Base-by-base conservation (phyloP, 1,140 invertebrate genomes). In the Probaryconus sp. region DNA sequence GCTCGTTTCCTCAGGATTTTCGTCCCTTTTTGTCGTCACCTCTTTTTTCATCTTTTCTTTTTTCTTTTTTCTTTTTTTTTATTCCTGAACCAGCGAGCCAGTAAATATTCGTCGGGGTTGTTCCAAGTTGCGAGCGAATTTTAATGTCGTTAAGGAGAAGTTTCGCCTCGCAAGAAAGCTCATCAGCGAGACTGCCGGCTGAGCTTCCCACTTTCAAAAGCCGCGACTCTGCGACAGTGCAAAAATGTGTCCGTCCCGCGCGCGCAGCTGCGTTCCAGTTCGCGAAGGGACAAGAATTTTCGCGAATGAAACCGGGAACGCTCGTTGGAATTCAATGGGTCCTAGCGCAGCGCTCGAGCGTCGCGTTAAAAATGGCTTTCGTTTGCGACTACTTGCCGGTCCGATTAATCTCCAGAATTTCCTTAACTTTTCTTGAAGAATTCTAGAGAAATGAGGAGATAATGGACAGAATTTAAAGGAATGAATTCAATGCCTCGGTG, bases 111-210 rank as follows among this genome's bases (percentile, higher is more conserved):
- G 55, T 63, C 63, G 55, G 31, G 45, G 21, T 51, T 51, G 48
- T 50, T 69, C 74, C 14, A 56, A 76, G 77, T 77, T 76, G 55
- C 40, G 60, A 75, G 51, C 33, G 70, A 78, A 79, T 80, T 80
- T 81, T 76, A 79, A 78, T 79, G 75, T 76, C 50, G 70, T 75
- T 61, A 77, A 70, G 67, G 43, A 55, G 75, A 80, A 81, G 71
- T 72, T 81, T 79, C 31, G 18, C 10, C 30, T 40, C 11, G 58
- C 76, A 80, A 82, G 68, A 80, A 82, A 76, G 68, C 72, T 82
- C 79, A 81, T 79, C 74, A 80, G 72, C 28, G 20, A 30, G 21
- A 31, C 26, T 11, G 14, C 7, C 9, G 14, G 38, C 45, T 58
- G 40, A 33, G 28, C 51, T 47, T 53, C 53, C 56, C 53, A 33